Percentiles rank a stretch among this genome's conserved stretches.
Conservation (phyloP, 2,113 vertebrate genomes). For the Channa maculata region DNA sequence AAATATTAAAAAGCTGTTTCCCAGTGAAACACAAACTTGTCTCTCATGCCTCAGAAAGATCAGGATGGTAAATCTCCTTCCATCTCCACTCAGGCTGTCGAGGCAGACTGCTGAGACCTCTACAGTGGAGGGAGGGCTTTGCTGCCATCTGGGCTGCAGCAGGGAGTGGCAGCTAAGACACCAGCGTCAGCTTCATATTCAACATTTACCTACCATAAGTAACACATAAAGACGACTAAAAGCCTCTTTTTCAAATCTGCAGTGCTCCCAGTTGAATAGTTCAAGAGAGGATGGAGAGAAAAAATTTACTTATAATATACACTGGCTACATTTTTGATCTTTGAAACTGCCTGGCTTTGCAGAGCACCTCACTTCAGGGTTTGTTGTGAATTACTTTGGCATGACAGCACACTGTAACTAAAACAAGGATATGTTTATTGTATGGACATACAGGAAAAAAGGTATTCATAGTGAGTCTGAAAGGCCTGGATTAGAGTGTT, state of each 20-base stretch:
- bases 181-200: constrained; percentile 27
- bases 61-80: constrained; percentile 52
- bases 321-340: too few relatives aligned
- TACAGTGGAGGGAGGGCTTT: constrained; percentile 43
- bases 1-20: constrained; percentile 41
- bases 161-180: constrained; percentile 49
- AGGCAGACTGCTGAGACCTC: constrained; percentile 66
- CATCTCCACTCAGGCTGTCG: constrained; percentile 54
- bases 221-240: not conserved
- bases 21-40: not conserved
- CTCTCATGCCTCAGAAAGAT: constrained; percentile 38
- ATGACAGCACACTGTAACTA: constrained; percentile 17
- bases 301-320: too few relatives aligned
- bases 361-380: not conserved
- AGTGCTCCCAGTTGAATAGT: not conserved
- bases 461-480: not conserved
- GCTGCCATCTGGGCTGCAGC: constrained; percentile 74
- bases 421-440: constrained; percentile 17
- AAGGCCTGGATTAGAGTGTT: not conserved
- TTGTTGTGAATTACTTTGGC: constrained; percentile 27
- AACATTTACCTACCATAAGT: constrained; percentile 8
- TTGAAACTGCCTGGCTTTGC: too few relatives aligned
- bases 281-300: not conserved
- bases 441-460: not conserved
- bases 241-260: not conserved